phyloP scores from a whole-genome alignment of 92 coral and sea anemone genomes.

The Virgularia gustaviana region DNA sequence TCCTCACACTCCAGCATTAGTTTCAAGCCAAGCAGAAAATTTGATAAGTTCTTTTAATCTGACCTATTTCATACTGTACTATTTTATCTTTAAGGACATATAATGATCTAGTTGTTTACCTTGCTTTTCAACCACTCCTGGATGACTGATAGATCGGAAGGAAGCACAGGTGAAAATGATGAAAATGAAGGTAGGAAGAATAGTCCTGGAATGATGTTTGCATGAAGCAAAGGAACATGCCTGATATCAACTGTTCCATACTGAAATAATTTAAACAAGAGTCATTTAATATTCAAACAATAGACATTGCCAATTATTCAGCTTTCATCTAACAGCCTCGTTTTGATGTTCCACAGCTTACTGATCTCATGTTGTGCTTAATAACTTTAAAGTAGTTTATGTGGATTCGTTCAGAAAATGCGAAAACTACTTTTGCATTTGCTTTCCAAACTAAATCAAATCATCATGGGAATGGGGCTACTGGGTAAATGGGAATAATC shows the following conservation, averaged over 20 bases:
- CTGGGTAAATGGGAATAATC: no score
- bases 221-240: slow-evolving; percentile 71
- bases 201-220: slow-evolving; percentile 78
- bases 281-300: background rate
- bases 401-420: no score
- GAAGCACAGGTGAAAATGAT: slow-evolving; percentile 74
- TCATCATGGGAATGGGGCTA: no score
- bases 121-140: slow-evolving; percentile 71
- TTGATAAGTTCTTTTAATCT: no score
- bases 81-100: background rate
- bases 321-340: no score
- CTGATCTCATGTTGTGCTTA: no score
- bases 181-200: slow-evolving; percentile 82
- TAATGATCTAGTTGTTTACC: slow-evolving; percentile 35
- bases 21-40: no score
- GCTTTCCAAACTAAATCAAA: no score
- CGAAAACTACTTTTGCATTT: no score
- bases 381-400: background rate
- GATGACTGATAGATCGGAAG: slow-evolving; percentile 83
- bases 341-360: no score
- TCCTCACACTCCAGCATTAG: no score
- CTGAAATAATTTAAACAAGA: slow-evolving; percentile 57
- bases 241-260: slow-evolving; percentile 91
- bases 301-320: no score
- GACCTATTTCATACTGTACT: background rate